phyloP scores from a whole-genome alignment of 2,113 vertebrate genomes.

The Phodopus roborovskii region DNA sequence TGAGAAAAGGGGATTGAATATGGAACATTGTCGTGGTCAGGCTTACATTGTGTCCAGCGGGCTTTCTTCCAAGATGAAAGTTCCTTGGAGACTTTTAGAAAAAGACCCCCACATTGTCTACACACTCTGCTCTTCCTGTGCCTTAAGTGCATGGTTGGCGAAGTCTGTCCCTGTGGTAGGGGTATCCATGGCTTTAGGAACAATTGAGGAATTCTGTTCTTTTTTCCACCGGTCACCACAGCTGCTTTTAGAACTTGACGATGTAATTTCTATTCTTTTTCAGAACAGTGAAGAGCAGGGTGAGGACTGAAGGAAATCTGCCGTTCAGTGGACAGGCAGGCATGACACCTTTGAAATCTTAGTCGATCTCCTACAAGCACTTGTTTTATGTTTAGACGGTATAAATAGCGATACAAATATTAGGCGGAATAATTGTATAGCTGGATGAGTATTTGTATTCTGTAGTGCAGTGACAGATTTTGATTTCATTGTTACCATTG shows the following conservation, averaged over 20 bases:
- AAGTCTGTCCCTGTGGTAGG: slow-evolving; percentile 88
- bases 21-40: slow-evolving; percentile 95
- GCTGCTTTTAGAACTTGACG: slow-evolving; percentile 90
- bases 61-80: slow-evolving; percentile 91
- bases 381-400: slow-evolving; percentile 93
- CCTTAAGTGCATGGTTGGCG: slow-evolving; percentile 92
- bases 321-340: slow-evolving; percentile 87
- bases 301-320: too few species aligned
- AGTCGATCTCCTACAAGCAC: slow-evolving; percentile 91
- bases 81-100: slow-evolving; percentile 89
- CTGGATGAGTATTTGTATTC: slow-evolving; percentile 90
- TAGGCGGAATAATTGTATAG: slow-evolving; percentile 89
- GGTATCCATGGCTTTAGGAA: slow-evolving; percentile 91
- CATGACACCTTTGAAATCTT: slow-evolving; percentile 92
- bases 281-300: too few species aligned
- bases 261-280: slow-evolving; percentile 85
- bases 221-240: slow-evolving; percentile 90
- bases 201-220: slow-evolving; percentile 90
- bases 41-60: slow-evolving; percentile 91
- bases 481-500: slow-evolving; percentile 93
- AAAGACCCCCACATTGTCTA: slow-evolving; percentile 91
- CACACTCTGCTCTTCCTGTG: slow-evolving; percentile 87
- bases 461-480: slow-evolving; percentile 93
- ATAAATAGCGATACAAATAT: slow-evolving; percentile 91
- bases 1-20: slow-evolving; percentile 93